Conservation (phyloP, 2,113 vertebrate species). For the Muntiacus muntjak region DNA sequence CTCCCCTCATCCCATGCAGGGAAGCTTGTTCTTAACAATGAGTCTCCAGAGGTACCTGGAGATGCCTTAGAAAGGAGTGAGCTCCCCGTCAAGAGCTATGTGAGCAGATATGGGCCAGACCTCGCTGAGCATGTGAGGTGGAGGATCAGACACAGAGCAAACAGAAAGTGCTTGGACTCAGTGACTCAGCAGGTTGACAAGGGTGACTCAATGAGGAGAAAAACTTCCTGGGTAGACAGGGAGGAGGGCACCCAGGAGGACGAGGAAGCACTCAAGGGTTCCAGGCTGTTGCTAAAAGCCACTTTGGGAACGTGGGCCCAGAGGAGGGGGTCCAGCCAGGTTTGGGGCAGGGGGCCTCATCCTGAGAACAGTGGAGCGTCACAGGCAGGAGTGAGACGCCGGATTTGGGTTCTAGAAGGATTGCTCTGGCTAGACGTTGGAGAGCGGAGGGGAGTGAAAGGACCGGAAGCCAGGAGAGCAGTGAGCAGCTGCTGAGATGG, state of each 20-base stretch:
- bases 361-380: neutral
- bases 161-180: neutral
- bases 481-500: neutral
- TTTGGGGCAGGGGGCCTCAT: neutral
- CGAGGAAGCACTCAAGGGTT: neutral
- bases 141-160: neutral
- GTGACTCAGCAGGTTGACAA: accelerated
- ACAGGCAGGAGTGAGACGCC: accelerated
- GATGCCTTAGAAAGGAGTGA: neutral
- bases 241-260: neutral
- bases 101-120: neutral
- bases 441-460: neutral
- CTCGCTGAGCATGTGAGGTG: neutral
- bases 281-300: neutral
- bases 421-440: neutral
- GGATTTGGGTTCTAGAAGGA: neutral
- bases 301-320: neutral
- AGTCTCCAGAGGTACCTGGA: neutral
- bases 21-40: neutral
- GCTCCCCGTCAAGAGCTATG: neutral
- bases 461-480: neutral
- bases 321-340: neutral
- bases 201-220: neutral
- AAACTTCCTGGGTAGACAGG: neutral
- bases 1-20: neutral